Base-by-base conservation (phyloP, 2,888 invertebrate genomes). In the Tenthredo mesomela region DNA sequence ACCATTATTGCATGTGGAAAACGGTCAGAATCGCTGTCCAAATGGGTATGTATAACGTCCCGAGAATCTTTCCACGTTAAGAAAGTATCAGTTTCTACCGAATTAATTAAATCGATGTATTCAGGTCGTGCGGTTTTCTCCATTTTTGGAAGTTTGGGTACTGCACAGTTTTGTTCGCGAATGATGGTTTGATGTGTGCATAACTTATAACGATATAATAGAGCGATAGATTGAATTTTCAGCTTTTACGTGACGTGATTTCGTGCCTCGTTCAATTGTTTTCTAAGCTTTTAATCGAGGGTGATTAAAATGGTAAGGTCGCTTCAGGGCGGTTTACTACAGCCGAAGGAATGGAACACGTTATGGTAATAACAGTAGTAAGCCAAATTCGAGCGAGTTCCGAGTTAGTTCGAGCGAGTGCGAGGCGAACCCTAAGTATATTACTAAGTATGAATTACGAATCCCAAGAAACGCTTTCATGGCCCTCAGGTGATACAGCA, bases 381-480 rank as follows among this genome's bases (percentile, higher is more conserved):
- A 73, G 70, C 33, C 33, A 73, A 47, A 70, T 82, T 82, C 47
- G 67, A 50, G 61, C 33, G 82, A 73, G 70, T 21, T 75, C 43
- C 43, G 75, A 75, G 33, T 25, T 47, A 67, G 82, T 82, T 47
- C 47, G 67, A 50, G 37, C 33, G 82, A 82, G 82, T 82, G 47
- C 65, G 50, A 10, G 43, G 43, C 82, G 18, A 82, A 43, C 82
- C 82, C 70, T 70, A 70, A 70, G 67, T 67, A 82, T 82, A 70
- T 82, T 82, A 82, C 82, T 70, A 82, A 65, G 82, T 82, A 82
- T 70, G 67, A 82, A 82, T 82, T 82, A 82, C 82, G 87, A 87
- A 87, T 90, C 89, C 90, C 86, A 82, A 88, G 90, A 90, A 90
- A 87, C 88, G 86, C 89, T 90, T 89, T 88, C 87, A 37, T 70